Percentiles rank a stretch among this genome's conserved stretches.
Conservation (phyloP, 2,888 invertebrate species). For the Litoditis marina region DNA sequence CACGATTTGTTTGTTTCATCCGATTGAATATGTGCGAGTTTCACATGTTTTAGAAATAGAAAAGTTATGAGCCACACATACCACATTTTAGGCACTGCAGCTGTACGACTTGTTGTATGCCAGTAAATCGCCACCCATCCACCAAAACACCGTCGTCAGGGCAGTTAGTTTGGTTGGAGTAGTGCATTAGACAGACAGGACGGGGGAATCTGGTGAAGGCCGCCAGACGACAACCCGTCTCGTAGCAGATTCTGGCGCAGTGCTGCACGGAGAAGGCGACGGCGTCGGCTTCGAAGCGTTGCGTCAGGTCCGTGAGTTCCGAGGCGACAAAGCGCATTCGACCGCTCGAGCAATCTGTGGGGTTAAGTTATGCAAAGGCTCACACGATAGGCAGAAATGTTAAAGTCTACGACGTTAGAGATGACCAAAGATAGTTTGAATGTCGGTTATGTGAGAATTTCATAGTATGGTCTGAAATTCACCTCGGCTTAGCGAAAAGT, state of each 20-base stretch:
- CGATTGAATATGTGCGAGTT: too few relatives aligned
- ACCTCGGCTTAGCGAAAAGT: too few relatives aligned
- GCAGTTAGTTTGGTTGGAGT: slow-evolving; percentile 31
- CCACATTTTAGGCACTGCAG: slow-evolving; percentile 54
- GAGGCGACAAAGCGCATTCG: slow-evolving; percentile 45
- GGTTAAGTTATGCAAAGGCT: too few relatives aligned
- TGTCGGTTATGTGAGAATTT: too few relatives aligned
- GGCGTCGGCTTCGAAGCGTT: slow-evolving; percentile 54
- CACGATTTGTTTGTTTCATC: too few relatives aligned
- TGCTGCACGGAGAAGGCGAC: slow-evolving; percentile 51
- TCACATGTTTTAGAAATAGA: too few relatives aligned
- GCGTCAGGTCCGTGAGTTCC: slow-evolving; percentile 44
- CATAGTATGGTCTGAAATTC: too few relatives aligned
- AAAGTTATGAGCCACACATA: too few relatives aligned
- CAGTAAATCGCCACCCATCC: slow-evolving; percentile 38
- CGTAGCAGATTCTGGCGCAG: slow-evolving; percentile 56
- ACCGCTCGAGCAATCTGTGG: slow-evolving; percentile 39
- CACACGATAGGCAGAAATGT: neutral
- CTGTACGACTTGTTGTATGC: slow-evolving; percentile 54
- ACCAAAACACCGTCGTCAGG: slow-evolving; percentile 12
- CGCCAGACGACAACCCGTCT: slow-evolving; percentile 48
- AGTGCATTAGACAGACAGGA: slow-evolving; percentile 56
- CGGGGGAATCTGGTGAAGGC: slow-evolving; percentile 61
- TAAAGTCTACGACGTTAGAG: neutral
- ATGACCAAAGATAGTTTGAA: too few relatives aligned